Conservation (phyloP, 2,797 vertebrate genomes). For the Melanotaenia nigrans region DNA sequence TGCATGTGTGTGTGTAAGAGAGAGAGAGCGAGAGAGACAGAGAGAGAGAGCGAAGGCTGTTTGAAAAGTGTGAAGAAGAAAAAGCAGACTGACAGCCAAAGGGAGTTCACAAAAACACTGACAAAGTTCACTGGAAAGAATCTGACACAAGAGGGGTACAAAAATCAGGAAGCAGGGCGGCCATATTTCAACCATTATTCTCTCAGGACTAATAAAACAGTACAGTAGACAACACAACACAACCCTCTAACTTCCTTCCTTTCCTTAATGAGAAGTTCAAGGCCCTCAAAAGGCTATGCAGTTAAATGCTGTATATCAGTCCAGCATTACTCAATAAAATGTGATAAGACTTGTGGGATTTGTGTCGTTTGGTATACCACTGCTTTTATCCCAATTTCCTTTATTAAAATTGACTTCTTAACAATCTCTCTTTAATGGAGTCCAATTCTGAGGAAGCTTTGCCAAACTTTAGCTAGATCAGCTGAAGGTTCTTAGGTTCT, state of each 20-base stretch:
- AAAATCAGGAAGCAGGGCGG: slow-evolving; percentile 31
- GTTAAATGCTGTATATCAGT: neutral
- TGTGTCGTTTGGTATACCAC: neutral
- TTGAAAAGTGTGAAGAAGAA: slow-evolving; percentile 12
- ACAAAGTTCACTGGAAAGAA: slow-evolving; percentile 48
- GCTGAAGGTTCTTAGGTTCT: too few relatives aligned
- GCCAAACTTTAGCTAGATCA: too few relatives aligned
- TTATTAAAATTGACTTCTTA: too few relatives aligned
- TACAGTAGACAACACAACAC: slow-evolving; percentile 27
- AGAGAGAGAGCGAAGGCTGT: neutral
- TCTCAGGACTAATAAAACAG: slow-evolving; percentile 22
- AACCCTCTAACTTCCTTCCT: slow-evolving; percentile 25
- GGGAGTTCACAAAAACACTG: neutral
- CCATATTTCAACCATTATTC: slow-evolving; percentile 34
- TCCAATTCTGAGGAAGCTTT: too few relatives aligned
- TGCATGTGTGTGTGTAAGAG: neutral
- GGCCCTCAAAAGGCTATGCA: slow-evolving; percentile 3
- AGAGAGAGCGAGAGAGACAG: neutral
- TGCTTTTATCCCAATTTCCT: neutral
- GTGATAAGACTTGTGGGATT: neutral
- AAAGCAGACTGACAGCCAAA: neutral
- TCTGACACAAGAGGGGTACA: slow-evolving; percentile 25
- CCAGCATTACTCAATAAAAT: neutral
- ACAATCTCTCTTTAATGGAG: too few relatives aligned
- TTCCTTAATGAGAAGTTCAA: slow-evolving; percentile 2